Evolutionary conservation across 2,888 invertebrate species (phyloP), one percentile per base, ranked within the genome.

Genomic region (Yponomeuta malinellus): DNA sequence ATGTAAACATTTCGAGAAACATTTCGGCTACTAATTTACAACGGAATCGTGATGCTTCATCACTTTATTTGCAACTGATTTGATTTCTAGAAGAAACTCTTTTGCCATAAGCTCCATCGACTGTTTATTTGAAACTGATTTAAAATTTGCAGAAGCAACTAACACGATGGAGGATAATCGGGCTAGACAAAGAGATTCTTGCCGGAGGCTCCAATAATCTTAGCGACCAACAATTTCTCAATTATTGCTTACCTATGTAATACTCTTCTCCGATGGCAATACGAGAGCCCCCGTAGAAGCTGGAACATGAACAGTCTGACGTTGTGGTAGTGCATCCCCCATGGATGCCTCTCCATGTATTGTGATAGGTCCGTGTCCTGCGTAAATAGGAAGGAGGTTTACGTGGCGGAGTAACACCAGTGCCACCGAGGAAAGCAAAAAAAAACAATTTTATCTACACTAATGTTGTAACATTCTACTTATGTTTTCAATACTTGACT

Each of bases 351-450:
- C 92, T 99, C 99, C 95, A 99, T 96, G 90, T 99, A 99, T 91
- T 99, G 99, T 82, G 98, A 98, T 83, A 99, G 93, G 93, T 99
- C 99, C 81, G 99, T 99, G 93, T 98, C 97, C 98, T 98, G 86
- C 0, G 89, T 87, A 12, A 37, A 33, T 10, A 48, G 59, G 10
- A n/a, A 33, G 15, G 6, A 23, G 9, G 29, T 68, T 43, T 48
- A 52, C 1, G 2, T 2, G 10, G 12, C 2, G 10, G 2, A 4
- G 12, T 23, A 23, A 23, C 23, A 23, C 23, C 0, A 23, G 0
- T 23, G 23, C 23, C 23, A 23, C 23, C 23, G 23, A 23, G 23
- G 23, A 23, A 23, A 23, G 23, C 0, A 23, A 23, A 23, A 23
- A 23, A 23, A 23, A 23, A 23, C 23, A 23, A 23, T 23, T 23